Conservation (phyloP, 2,113 vertebrate species). For the Okapia johnstoni region DNA sequence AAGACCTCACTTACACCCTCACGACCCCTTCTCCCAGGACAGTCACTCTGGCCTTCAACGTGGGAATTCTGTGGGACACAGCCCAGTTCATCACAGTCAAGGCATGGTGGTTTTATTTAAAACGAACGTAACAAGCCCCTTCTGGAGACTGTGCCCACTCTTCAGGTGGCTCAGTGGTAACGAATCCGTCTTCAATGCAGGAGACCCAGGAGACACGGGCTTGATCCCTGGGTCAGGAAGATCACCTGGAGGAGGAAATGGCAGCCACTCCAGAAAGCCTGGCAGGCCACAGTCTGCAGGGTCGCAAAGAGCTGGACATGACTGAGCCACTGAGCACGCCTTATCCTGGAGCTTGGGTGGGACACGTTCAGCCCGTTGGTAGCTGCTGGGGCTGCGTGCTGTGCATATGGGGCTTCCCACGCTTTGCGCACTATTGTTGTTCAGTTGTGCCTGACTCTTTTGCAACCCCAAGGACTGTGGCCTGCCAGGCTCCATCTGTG, state of each 20-base stretch:
- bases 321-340: fast-evolving
- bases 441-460: background rate
- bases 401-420: fast-evolving
- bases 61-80: background rate
- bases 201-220: background rate
- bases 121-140: background rate
- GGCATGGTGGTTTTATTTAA: background rate
- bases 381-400: fast-evolving
- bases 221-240: background rate
- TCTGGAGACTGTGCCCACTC: background rate
- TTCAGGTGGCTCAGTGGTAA: background rate
- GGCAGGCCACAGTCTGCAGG: background rate
- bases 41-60: fast-evolving
- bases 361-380: fast-evolving
- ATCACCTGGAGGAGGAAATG: background rate
- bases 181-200: background rate
- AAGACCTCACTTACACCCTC: background rate
- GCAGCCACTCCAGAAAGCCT: background rate
- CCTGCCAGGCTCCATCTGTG: background rate
- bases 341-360: fast-evolving
- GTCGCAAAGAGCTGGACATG: background rate
- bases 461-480: background rate
- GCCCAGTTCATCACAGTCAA: background rate
- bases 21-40: background rate
- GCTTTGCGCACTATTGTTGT: background rate